Evolutionary conservation across 2,888 invertebrate genomes (phyloP).

Genomic region (Machimus atricapillus): DNA sequence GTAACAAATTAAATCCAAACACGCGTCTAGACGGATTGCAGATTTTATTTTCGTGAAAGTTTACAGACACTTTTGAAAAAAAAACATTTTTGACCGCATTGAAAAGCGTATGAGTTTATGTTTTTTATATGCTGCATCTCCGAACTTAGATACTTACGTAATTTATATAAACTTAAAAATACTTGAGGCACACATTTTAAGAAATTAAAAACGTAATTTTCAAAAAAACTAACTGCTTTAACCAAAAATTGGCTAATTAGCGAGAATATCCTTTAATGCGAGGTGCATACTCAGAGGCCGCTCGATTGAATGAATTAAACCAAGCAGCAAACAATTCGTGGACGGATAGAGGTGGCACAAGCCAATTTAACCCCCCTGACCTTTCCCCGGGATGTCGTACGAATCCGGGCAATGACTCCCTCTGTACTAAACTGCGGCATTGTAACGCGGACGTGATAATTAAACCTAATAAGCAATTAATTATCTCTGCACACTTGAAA

Average conservation of each 20-base stretch:
- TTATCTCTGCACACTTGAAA: not conserved
- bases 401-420: not conserved
- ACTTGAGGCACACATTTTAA: not conserved
- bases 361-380: not conserved
- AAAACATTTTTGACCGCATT: not conserved
- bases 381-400: not conserved
- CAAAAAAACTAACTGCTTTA: too few relatives aligned
- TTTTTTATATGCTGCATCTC: not conserved
- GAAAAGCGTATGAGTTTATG: not conserved
- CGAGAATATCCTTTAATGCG: not conserved
- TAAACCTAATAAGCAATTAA: not conserved
- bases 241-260: not conserved
- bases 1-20: not conserved
- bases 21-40: not conserved
- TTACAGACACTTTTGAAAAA: too few relatives aligned
- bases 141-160: not conserved
- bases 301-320: not conserved
- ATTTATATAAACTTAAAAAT: not conserved
- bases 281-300: not conserved
- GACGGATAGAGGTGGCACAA: not conserved
- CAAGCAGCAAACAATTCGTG: not conserved
- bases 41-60: not conserved
- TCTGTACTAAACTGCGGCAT: not conserved
- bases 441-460: not conserved
- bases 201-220: not conserved